phyloP scores from a whole-genome alignment of 2,797 vertebrate genomes.

The Onychomys leucogaster region DNA sequence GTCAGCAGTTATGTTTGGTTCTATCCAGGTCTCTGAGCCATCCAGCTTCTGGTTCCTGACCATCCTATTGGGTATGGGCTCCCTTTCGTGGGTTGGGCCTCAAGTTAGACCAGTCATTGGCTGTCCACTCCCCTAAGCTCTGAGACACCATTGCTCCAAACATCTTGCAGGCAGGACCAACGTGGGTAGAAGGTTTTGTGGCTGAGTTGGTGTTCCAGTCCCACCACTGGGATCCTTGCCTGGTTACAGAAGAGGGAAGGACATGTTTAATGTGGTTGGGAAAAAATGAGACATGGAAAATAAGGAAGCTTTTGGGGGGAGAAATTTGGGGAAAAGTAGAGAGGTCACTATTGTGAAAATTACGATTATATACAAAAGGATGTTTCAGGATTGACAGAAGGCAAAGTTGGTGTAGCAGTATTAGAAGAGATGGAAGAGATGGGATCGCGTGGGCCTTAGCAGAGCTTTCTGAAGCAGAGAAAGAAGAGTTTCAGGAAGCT shows the following conservation, averaged over 20 bases:
- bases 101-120: not conserved
- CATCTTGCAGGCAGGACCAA: not conserved
- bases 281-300: slow-evolving; percentile 28
- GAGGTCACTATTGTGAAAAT: slow-evolving; percentile 4
- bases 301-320: not conserved
- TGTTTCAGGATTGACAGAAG: not conserved
- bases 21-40: not conserved
- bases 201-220: not conserved
- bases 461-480: not conserved
- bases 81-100: not conserved
- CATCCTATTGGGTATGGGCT: not conserved
- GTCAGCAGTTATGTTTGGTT: not conserved
- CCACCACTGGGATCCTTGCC: not conserved
- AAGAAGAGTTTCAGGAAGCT: not conserved
- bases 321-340: slow-evolving; percentile 18
- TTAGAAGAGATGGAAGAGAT: not conserved
- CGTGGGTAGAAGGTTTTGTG: not conserved
- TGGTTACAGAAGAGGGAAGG: not conserved
- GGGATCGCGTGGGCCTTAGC: not conserved
- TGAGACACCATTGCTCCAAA: not conserved
- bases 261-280: not conserved
- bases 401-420: not conserved
- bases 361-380: not conserved
- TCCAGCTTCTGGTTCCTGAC: not conserved
- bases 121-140: not conserved